phyloP scores from a whole-genome alignment of 2,888 invertebrate genomes.

The Caenorhabditis uteleia region DNA sequence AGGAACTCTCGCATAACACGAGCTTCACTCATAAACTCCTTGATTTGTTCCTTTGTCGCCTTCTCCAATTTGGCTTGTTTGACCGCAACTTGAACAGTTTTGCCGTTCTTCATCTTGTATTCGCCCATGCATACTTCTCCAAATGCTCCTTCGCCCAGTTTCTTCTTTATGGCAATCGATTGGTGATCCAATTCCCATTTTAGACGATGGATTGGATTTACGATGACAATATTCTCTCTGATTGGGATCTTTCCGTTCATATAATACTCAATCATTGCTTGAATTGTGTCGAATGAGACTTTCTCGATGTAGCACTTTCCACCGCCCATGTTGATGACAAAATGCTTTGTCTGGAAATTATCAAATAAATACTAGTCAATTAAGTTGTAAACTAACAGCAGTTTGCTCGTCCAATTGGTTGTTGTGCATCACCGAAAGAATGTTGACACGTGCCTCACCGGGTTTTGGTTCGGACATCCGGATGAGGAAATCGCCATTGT shows the following conservation, averaged over 20 bases:
- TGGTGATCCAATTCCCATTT: constrained; percentile 57
- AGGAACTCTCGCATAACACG: constrained; percentile 53
- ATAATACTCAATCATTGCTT: constrained; percentile 25
- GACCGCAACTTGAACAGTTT: constrained; percentile 19
- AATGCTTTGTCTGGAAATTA: constrained; percentile 42
- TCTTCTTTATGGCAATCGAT: constrained; percentile 42
- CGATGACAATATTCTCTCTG: constrained; percentile 18
- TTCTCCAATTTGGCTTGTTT: constrained; percentile 51
- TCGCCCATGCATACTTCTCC: constrained; percentile 49
- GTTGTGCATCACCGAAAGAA: constrained; percentile 44
- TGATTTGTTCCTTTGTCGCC: constrained; percentile 54
- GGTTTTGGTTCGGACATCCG: constrained; percentile 45
- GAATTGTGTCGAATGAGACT: constrained; percentile 26
- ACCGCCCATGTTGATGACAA: constrained; percentile 21
- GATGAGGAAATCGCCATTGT: constrained; percentile 35
- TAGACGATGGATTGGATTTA: constrained; percentile 35
- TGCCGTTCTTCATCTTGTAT: constrained; percentile 9
- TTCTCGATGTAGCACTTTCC: constrained; percentile 34
- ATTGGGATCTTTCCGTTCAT: constrained; percentile 11
- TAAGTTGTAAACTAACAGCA: too few relatives aligned
- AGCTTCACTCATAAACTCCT: constrained; percentile 55
- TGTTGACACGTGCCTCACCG: constrained; percentile 30
- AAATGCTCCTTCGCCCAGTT: constrained; percentile 61
- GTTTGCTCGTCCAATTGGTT: background rate
- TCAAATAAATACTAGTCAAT: too few relatives aligned